These are phyloP conservation scores for Chiloscyllium plagiosum DNA, from an alignment of 2,113 vertebrate genomes.

Conservation along the genomic window DNA sequence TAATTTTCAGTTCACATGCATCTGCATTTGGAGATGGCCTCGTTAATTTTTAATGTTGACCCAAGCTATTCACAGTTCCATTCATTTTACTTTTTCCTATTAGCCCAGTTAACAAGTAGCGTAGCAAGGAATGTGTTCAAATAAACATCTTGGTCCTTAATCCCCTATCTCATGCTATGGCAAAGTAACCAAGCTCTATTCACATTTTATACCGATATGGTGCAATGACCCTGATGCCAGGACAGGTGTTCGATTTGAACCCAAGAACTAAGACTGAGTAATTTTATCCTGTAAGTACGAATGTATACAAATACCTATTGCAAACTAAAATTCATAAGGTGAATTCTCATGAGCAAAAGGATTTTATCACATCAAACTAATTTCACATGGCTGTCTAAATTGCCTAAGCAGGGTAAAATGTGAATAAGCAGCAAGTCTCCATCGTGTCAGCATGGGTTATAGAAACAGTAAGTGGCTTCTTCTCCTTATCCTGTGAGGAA, in stretches of 20 bases:
- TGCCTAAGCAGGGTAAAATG: background rate
- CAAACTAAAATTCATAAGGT: background rate
- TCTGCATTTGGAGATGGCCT: background rate
- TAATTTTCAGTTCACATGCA: background rate
- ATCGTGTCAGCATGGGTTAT: background rate
- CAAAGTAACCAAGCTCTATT: background rate
- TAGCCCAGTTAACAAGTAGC: background rate
- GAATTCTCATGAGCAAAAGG: background rate
- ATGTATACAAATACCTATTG: background rate
- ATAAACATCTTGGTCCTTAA: background rate
- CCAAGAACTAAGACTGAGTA: background rate
- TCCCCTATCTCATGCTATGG: background rate
- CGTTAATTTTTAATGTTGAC: background rate
- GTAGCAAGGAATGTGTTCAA: background rate
- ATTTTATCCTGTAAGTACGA: background rate
- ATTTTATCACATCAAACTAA: background rate
- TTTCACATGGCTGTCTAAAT: background rate
- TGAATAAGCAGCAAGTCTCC: background rate
- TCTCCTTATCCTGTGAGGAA: background rate
- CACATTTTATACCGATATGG: background rate
- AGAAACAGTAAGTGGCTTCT: background rate
- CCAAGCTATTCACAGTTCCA: background rate
- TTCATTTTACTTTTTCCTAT: background rate
- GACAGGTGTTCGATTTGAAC: background rate
- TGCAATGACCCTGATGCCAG: background rate